phyloP scores from a whole-genome alignment of 2,888 invertebrate genomes.

The Brachycybe producta region DNA sequence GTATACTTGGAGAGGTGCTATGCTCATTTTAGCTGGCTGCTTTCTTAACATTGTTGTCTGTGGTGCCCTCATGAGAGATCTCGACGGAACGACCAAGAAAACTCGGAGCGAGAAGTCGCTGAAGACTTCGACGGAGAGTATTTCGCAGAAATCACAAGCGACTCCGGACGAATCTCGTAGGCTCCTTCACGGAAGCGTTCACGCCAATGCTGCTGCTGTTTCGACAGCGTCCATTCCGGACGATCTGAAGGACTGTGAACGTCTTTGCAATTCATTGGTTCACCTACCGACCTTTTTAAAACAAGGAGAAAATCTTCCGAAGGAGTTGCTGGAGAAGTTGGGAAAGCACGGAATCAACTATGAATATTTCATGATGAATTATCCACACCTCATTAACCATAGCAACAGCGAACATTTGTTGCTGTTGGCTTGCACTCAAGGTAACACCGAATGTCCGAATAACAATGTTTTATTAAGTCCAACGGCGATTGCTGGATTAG shows the following conservation, averaged over 20 bases:
- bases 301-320: constrained; percentile 59
- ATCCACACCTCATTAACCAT: constrained; percentile 50
- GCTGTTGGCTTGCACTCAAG: neutral
- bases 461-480: neutral
- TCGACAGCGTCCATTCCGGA: constrained; percentile 21
- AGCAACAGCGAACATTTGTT: constrained; percentile 16
- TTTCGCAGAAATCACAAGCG: constrained; percentile 12
- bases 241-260: constrained; percentile 20
- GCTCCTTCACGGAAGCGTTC: constrained; percentile 38
- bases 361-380: constrained; percentile 57
- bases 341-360: constrained; percentile 56
- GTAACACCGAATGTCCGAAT: neutral
- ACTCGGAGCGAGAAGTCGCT: constrained; percentile 31
- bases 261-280: constrained; percentile 48
- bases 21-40: constrained; percentile 62
- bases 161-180: constrained; percentile 11
- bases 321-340: constrained; percentile 59
- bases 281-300: constrained; percentile 71
- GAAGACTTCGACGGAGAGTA: constrained; percentile 19
- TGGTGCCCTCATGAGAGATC: constrained; percentile 68
- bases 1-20: constrained; percentile 72
- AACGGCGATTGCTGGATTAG: neutral
- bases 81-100: constrained; percentile 55
- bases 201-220: constrained; percentile 45
- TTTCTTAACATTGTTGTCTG: constrained; percentile 70